Evolutionary conservation across 2,888 invertebrate species (phyloP).

Genomic region (Troides aeacus): DNA sequence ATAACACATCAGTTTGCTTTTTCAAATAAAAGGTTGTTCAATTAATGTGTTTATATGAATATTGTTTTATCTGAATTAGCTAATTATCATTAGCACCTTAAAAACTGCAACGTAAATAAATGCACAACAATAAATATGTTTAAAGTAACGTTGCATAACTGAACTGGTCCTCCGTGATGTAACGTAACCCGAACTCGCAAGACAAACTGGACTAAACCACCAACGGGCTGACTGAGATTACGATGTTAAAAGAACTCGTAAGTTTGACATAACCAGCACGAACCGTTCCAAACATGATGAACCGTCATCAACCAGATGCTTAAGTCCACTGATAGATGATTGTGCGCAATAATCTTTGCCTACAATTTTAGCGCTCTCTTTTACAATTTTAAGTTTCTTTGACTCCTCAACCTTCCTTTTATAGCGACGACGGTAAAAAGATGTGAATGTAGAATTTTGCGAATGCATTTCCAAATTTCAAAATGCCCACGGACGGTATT

Average conservation of each 20-base stretch:
- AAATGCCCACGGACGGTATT: conserved; percentile 13
- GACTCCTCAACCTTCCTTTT: conserved; percentile 39
- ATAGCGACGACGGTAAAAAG: conserved; percentile 37
- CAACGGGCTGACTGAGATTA: conserved; percentile 3
- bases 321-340: conserved; percentile 72
- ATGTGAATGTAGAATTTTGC: conserved; percentile 34
- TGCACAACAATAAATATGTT: not conserved
- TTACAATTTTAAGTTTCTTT: conserved; percentile 46
- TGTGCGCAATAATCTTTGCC: conserved; percentile 69
- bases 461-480: conserved; percentile 30
- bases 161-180: conserved; percentile 13
- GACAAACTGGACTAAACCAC: conserved; percentile 18
- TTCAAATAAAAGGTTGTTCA: too few relatives aligned
- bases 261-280: conserved; percentile 25
- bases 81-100: too few relatives aligned
- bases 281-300: conserved; percentile 68
- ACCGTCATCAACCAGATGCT: conserved; percentile 64
- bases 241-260: conserved; percentile 2
- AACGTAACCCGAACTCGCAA: conserved; percentile 24
- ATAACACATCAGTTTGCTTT: too few relatives aligned
- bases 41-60: too few relatives aligned
- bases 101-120: not conserved
- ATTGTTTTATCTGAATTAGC: too few relatives aligned
- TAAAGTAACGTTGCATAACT: conserved; percentile 7
- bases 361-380: conserved; percentile 56